A percentile compares a stretch with the other conserved stretches of the same genome.
phyloP scores from a whole-genome alignment of 2,113 vertebrate species.

The Melierax canorus region DNA sequence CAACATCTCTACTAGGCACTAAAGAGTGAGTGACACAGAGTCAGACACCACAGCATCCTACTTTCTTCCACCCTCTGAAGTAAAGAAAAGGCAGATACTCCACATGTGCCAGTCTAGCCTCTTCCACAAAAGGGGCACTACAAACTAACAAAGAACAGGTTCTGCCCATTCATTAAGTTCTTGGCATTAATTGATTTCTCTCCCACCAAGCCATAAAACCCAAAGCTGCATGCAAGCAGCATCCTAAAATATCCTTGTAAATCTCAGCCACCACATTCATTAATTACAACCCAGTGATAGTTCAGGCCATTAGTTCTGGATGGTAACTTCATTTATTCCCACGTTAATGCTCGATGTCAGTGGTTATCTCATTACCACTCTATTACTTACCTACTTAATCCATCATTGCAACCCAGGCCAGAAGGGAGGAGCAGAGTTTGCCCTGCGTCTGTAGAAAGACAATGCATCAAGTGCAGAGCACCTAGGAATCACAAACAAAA shows the following conservation, averaged over 20 bases:
- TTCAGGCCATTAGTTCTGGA: conserved; percentile 72
- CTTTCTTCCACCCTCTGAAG: background rate
- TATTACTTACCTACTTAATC: conserved; percentile 65
- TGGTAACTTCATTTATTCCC: conserved; percentile 76
- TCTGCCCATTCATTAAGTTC: conserved; percentile 36
- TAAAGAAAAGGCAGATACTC: background rate
- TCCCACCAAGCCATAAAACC: conserved; percentile 58
- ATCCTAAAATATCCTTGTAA: conserved; percentile 74
- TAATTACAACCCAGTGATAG: conserved; percentile 69
- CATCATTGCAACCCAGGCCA: conserved; percentile 38
- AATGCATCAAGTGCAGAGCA: background rate
- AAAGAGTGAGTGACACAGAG: background rate
- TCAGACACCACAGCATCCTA: background rate
- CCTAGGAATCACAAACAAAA: conserved; percentile 9
- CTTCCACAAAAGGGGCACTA: background rate
- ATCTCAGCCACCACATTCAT: conserved; percentile 63
- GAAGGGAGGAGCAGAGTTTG: background rate
- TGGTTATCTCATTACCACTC: conserved; percentile 72
- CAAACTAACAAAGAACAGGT: background rate
- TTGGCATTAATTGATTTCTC: conserved; percentile 51
- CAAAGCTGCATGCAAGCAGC: conserved; percentile 43
- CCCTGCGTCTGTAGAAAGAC: background rate
- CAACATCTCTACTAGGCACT: background rate
- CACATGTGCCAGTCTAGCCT: background rate
- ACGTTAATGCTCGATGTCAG: conserved; percentile 66